Base-by-base conservation (phyloP, 1,140 invertebrate species). In the Teleogryllus occipitalis region DNA sequence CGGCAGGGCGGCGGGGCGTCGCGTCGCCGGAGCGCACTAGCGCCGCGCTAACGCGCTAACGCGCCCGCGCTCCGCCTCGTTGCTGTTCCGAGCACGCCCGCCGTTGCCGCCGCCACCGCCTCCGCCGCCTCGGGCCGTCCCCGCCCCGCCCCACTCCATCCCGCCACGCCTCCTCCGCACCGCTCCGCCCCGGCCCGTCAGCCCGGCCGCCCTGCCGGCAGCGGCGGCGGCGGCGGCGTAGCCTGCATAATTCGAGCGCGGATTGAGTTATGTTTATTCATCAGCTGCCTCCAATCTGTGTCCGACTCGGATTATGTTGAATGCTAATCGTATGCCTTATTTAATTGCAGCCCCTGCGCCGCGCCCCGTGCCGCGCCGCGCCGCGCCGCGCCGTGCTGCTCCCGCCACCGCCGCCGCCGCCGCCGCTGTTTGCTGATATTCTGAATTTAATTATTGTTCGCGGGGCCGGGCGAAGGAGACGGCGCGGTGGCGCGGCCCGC, bases 261-360 rank as follows among this genome's bases (percentile, higher is more conserved):
- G 76, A 77, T 77, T 77, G 76, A 76, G 76, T n/a, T 77, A 77
- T 77, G 76, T 77, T 77, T 77, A 77, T 77, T 77, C 76, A 77
- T 77, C 76, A 77, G 76, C 54, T 65, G 54, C 54, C 7, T 7
- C 54, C 1, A 65, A 3, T 65, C 54, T 65, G 54, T 54, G 54
- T 65, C 54, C 54, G 54, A 65, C 54, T 65, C 54, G 54, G 49
- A 65, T 65, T 65, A 65, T 65, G 54, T 65, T 65, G 54, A 65
- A 65, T 65, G 54, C 54, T 3, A 65, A 54, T 54, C 7, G 54
- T 65, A 65, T 65, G 54, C 2, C 54, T 65, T 65, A 65, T 65
- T 65, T 65, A 65, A 65, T 65, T 65, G 54, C 54, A 65, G 54
- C 54, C 54, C 54, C 54, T 65, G 54, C 18, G 54, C 54, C 54